Evolutionary conservation across 64 coral and sea anemone genomes (phyloP), one percentile per base, ranked within the genome.

Genomic region (Platygyra sinensis): DNA sequence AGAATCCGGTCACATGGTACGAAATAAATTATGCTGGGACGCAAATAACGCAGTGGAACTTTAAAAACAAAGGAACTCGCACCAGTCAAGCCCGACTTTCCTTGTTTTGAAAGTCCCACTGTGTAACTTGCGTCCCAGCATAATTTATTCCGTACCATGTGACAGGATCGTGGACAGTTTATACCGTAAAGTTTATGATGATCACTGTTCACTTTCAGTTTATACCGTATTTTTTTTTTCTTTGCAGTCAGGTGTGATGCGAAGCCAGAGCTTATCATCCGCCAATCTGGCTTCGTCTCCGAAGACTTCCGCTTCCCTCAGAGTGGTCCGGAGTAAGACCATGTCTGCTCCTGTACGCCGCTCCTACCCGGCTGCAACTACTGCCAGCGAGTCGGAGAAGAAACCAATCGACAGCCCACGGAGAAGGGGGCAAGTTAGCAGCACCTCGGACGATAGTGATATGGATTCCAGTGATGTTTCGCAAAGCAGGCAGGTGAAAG

Each of bases 401-500:
- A 88, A 63, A 88, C 12, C 72, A 76, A 60, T 2, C 25, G 81
- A 85, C 30, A 57, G 75, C 62, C 16, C 80, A n/a, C 81, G 89
- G 0, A 90, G 87, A 10, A 72, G 62, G 38, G 81, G 62, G 30
- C 54, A 76, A 30, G 62, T 80, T 2, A 91, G 91, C 49, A 97
- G 91, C 73, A 97, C 95, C 8, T 97, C 91, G 24, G 92, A 97
- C 28, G 95, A 97, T 16, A 97, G 91, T 20, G 95, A 97, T 60
- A 75, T 82, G 5, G 95, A 96, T 25, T 86, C 76, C 0, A 72
- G 95, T 28, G 74, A 92, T 33, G 31, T 51, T 4, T 78, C 81
- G 14, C 62, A 42, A 85, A 83, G 86, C 77, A 72, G 49, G 18
- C 72, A 89, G 74, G 20, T 73, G 3, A 78, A 93, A 80, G 62